Evolutionary conservation across 2,797 vertebrate species (phyloP), one percentile per base, ranked within the genome.

Genomic region (Pachyuromys duprasi): DNA sequence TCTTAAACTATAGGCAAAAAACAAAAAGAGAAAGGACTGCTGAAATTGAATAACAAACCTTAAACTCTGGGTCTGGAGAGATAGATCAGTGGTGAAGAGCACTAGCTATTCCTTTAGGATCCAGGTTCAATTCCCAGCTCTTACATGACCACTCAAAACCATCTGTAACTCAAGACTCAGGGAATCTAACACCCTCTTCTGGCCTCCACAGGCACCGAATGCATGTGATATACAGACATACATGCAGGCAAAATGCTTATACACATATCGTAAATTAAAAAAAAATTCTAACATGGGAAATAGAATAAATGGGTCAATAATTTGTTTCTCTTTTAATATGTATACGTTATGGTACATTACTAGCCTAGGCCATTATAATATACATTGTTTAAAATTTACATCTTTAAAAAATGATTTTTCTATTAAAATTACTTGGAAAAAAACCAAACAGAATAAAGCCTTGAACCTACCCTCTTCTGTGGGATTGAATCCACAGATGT

Each of bases 401-500:
- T 11, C 49, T 49, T 49, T 49, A 49, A 49, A 49, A 49, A 49
- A 49, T 49, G 49, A 49, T 49, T 49, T 49, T 49, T 2, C 9
- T 49, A 49, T 49, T 49, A 49, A 49, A 49, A 49, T 49, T 49
- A 8, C 11, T 49, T 49, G 49, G 11, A 49, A 49, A 49, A 45
- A 45, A 45, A 45, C 45, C 15, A 84, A 24, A 69, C 65, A 18
- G 24, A 39, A 55, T 1, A 8, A 24, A 18, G 11, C 33, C 42
- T 31, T 11, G 69, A 22, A 18, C 84, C 55, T 45, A 99, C 99
- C 99, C 49, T 99, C 99, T 96, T 99, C 99, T 33, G 99, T 99
- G 98, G 99, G 99, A 98, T 99, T 99, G 97, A 99, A 99, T 97
- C 99, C 99, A 98, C 99, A 99, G 98, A 99, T 99, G 98, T 99